Evolutionary conservation across 2,888 invertebrate genomes (phyloP).

Genomic region (Eubasilissa splendida): DNA sequence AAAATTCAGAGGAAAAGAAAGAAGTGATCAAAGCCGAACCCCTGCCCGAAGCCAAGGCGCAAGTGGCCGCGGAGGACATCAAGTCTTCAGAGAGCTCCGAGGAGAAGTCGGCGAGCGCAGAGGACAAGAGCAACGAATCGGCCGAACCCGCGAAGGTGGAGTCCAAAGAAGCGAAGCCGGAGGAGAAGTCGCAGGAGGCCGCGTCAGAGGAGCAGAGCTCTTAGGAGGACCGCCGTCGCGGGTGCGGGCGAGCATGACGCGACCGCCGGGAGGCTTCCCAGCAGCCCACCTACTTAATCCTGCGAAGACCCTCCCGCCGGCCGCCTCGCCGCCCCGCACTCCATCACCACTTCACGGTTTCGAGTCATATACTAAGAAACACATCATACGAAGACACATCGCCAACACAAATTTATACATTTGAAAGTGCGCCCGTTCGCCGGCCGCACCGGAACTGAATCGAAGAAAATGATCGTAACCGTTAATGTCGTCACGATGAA

Average conservation of each 20-base stretch:
- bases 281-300: constrained; percentile 51
- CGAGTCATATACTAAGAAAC: constrained; percentile 49
- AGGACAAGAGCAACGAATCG: constrained; percentile 59
- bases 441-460: constrained; percentile 53
- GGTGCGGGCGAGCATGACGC: constrained; percentile 68
- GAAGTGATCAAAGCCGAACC: constrained; percentile 47
- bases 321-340: constrained; percentile 58
- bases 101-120: constrained; percentile 63
- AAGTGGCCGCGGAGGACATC: constrained; percentile 60
- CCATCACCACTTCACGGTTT: constrained; percentile 32
- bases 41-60: constrained; percentile 41
- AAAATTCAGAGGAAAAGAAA: constrained; percentile 54
- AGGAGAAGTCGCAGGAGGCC: constrained; percentile 60
- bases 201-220: constrained; percentile 60
- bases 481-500: constrained; percentile 19
- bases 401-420: constrained; percentile 8
- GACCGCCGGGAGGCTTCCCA: constrained; percentile 67
- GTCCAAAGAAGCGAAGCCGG: constrained; percentile 47
- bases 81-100: constrained; percentile 62
- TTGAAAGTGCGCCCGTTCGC: constrained; percentile 35
- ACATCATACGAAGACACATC: constrained; percentile 29
- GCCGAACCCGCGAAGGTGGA: constrained; percentile 52
- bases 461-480: constrained; percentile 39
- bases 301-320: constrained; percentile 56
- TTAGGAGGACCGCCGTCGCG: constrained; percentile 59